Base-by-base conservation (phyloP, 1,140 invertebrate genomes). In the Neodiprion lecontei region DNA sequence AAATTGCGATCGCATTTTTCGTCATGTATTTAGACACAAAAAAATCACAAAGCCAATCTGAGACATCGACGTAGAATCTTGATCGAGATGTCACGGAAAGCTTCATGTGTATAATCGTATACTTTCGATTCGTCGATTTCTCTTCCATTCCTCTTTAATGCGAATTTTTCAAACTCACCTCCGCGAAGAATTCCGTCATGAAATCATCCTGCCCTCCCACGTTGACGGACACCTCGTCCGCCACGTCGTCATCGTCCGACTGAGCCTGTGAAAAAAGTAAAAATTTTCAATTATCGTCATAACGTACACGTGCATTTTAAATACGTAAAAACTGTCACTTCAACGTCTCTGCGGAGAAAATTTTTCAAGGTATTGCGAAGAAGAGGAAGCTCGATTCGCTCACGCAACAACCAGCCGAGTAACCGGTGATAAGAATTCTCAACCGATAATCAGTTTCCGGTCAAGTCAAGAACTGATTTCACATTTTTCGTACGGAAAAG, bases 181-280 rank as follows among this genome's bases (percentile, higher is more conserved):
- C 97, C 88, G 95, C 95, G 91, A 98, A 99, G 91, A 99, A 98
- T 89, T 98, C 96, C 86, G 98, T 96, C 96, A 99, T 98, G 90
- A 97, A 97, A 82, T 96, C 96, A 88, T 95, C 94, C 76, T 91
- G 90, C 72, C 94, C 95, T 89, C 97, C 95, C 84, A 97, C 94
- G 85, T 94, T 95, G 90, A 97, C 95, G 87, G 95, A 94, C 87
- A 97, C 95, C 88, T 97, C 96, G 88, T 97, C 96, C 76, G 95
- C 92, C 80, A 95, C 95, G 87, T 98, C 96, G 89, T 98, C 97
- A 87, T 97, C 96, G 88, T 97, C 96, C 90, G 95, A 97, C 91
- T 98, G 96, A 87, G 96, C 96, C 95, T 96, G 88, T 61, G 89
- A 86, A 79, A 78, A 83, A 89, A 85, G 84, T 82, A 76, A 80